These are phyloP conservation scores for Anomalospiza imberbis DNA, from an alignment of 2,797 vertebrate species.

Conservation along the genomic window DNA sequence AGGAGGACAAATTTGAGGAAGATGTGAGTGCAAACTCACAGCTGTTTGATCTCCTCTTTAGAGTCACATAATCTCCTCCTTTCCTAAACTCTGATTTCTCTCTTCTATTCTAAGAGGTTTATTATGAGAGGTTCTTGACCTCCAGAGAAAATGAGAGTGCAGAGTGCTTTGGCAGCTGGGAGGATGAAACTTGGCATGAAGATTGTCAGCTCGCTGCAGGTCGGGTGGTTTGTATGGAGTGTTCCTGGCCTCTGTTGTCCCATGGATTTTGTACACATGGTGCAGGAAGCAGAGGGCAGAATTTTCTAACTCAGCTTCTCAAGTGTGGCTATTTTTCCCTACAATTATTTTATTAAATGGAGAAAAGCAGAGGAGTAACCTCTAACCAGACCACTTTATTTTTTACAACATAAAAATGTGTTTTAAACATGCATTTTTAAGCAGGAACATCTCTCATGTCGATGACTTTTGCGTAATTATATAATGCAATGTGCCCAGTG, in stretches of 20 bases:
- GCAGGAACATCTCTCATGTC: not conserved
- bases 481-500: not conserved
- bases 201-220: not conserved
- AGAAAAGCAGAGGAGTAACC: not conserved
- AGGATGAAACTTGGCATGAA: not conserved
- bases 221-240: not conserved
- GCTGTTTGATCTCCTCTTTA: not conserved
- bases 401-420: not conserved
- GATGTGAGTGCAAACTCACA: not conserved
- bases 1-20: not conserved
- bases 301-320: not conserved
- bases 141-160: not conserved
- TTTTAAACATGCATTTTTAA: conserved; percentile 48
- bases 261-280: not conserved
- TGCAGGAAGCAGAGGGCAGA: not conserved
- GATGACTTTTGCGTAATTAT: conserved; percentile 27
- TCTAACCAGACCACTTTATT: not conserved
- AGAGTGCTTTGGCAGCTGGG: not conserved
- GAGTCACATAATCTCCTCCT: not conserved
- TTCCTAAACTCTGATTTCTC: conserved; percentile 19
- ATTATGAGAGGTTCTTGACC: conserved; percentile 13
- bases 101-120: not conserved
- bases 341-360: not conserved
- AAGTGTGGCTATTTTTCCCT: not conserved
- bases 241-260: not conserved